phyloP scores from a whole-genome alignment of 2,113 vertebrate species.

The Chinchilla lanigera region DNA sequence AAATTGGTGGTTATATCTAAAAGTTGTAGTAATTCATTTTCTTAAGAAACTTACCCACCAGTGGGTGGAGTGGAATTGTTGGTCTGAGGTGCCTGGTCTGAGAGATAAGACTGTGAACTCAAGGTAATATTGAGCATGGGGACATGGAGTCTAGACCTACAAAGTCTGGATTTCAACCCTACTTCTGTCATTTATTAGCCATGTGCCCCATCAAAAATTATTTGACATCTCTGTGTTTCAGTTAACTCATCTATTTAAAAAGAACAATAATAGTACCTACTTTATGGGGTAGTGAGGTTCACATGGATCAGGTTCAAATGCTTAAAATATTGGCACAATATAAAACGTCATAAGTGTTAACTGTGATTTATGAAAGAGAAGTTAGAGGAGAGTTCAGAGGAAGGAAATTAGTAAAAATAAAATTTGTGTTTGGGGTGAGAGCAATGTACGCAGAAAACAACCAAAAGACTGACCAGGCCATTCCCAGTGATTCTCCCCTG shows the following conservation, averaged over 20 bases:
- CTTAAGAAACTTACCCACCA: not conserved
- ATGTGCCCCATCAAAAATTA: not conserved
- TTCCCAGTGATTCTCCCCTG: not conserved
- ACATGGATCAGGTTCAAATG: not conserved
- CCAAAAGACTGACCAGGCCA: not conserved
- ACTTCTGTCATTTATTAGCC: not conserved
- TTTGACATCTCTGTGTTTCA: not conserved
- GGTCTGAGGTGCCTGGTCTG: not conserved
- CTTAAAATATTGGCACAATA: not conserved
- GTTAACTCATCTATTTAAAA: not conserved
- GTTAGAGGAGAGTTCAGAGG: not conserved
- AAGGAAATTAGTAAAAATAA: not conserved
- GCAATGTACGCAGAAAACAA: not conserved
- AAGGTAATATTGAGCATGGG: not conserved
- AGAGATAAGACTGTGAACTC: not conserved
- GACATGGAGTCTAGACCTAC: not conserved
- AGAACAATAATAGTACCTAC: not conserved
- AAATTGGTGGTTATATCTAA: not conserved
- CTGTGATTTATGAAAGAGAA: conserved; percentile 11
- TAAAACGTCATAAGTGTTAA: not conserved
- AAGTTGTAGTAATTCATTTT: not conserved
- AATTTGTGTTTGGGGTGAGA: not conserved
- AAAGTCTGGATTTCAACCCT: not conserved
- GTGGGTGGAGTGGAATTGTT: not conserved
- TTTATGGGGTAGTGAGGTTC: not conserved